Percentiles rank a stretch among this genome's conserved stretches.
Conservation (phyloP, 2,888 invertebrate genomes). For the Dendrolimus houi region DNA sequence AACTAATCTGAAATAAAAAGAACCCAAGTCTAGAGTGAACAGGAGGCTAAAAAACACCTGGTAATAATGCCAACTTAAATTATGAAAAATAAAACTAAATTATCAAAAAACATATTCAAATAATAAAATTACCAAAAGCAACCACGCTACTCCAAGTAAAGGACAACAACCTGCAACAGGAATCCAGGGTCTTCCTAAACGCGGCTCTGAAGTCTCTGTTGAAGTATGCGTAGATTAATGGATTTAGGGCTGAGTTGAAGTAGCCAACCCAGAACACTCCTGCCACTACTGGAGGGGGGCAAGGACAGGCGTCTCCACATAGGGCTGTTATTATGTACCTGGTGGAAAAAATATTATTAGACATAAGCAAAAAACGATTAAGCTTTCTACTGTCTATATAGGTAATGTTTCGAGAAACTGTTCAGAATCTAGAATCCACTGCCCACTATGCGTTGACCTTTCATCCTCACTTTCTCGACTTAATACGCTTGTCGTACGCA, state of each 20-base stretch:
- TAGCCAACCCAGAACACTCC: slow-evolving; percentile 98
- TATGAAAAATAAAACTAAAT: too few species aligned
- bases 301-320: slow-evolving; percentile 86
- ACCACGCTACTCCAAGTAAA: not conserved
- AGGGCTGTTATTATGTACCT: slow-evolving; percentile 91
- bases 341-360: slow-evolving; percentile 16
- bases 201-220: slow-evolving; percentile 97
- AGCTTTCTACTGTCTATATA: too few species aligned
- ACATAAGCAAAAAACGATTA: too few species aligned
- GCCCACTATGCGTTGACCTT: too few species aligned
- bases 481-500: too few species aligned
- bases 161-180: slow-evolving; percentile 77
- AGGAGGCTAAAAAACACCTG: too few species aligned
- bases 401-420: too few species aligned
- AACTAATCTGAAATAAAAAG: too few species aligned
- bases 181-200: slow-evolving; percentile 91
- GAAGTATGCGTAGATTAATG: slow-evolving; percentile 97
- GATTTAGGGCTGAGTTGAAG: slow-evolving; percentile 83
- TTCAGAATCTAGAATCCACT: too few species aligned
- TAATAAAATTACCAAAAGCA: not conserved
- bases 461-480: too few species aligned
- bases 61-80: too few species aligned
- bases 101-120: not conserved
- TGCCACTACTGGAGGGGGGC: slow-evolving; percentile 90
- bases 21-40: too few species aligned